phyloP scores from a whole-genome alignment of 2,888 invertebrate species.

The Rutpela maculata region DNA sequence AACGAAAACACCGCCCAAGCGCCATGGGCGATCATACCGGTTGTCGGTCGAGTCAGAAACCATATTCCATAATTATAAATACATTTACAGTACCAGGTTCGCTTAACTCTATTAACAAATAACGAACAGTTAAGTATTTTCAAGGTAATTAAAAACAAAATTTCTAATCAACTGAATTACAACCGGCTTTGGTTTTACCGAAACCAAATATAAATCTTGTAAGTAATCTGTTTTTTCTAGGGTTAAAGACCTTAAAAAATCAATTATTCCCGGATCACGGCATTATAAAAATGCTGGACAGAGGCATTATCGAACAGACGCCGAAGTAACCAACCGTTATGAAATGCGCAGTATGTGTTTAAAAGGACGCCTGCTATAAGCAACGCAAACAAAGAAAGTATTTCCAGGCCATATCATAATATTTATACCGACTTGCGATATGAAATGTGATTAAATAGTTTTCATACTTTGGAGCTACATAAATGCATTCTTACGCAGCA shows the following conservation, averaged over 20 bases:
- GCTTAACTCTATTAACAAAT: too few species aligned
- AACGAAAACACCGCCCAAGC: too few species aligned
- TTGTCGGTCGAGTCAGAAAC: too few species aligned
- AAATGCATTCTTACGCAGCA: slow-evolving; percentile 2
- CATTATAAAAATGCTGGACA: background rate
- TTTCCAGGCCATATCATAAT: background rate
- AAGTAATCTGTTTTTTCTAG: background rate
- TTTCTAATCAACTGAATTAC: too few species aligned
- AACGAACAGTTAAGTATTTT: too few species aligned
- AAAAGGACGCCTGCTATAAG: slow-evolving; percentile 12
- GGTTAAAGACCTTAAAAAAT: background rate
- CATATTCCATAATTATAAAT: too few species aligned
- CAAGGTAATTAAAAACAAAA: too few species aligned
- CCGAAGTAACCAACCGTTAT: slow-evolving; percentile 14
- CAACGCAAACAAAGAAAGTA: slow-evolving; percentile 10
- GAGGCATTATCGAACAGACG: slow-evolving; percentile 23
- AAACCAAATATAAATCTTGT: too few species aligned
- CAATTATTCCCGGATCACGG: background rate
- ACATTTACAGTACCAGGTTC: too few species aligned
- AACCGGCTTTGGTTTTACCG: too few species aligned
- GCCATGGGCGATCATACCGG: too few species aligned
- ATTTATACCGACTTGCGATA: background rate
- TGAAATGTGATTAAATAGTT: background rate
- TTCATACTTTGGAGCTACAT: background rate
- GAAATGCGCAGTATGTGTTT: slow-evolving; percentile 31